These are phyloP conservation scores for Distichodus sexfasciatus DNA, from an alignment of 2,797 vertebrate species.

Conservation along the genomic window DNA sequence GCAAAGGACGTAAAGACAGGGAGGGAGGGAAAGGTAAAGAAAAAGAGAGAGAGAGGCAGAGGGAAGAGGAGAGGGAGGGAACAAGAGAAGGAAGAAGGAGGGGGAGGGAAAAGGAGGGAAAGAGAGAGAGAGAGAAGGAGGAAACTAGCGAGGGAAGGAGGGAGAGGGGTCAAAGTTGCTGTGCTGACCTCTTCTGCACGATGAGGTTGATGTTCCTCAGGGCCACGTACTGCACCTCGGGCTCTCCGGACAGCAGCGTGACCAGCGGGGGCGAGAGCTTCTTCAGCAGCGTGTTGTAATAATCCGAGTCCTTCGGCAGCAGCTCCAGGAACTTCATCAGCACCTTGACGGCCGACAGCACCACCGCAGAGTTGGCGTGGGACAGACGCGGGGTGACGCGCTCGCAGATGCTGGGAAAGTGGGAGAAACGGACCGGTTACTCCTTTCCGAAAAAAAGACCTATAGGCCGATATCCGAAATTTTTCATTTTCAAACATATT, in stretches of 20 bases:
- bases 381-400: slow-evolving; percentile 95
- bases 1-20: too few relatives aligned
- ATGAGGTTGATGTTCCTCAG: slow-evolving; percentile 98
- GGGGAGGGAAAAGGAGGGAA: too few relatives aligned
- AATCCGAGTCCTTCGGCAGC: slow-evolving; percentile 94
- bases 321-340: slow-evolving; percentile 98
- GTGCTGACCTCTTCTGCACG: slow-evolving; percentile 91
- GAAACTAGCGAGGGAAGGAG: too few relatives aligned
- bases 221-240: slow-evolving; percentile 97
- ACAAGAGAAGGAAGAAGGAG: too few relatives aligned
- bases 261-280: slow-evolving; percentile 95
- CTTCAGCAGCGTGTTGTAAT: slow-evolving; percentile 96
- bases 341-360: slow-evolving; percentile 96
- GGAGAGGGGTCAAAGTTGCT: background rate
- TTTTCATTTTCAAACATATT: too few relatives aligned
- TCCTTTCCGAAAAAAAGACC: background rate
- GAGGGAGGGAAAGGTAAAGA: too few relatives aligned
- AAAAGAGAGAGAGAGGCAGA: background rate
- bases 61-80: background rate
- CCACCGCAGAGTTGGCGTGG: slow-evolving; percentile 96
- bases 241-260: slow-evolving; percentile 94
- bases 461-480: background rate
- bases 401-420: slow-evolving; percentile 87
- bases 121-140: too few relatives aligned
- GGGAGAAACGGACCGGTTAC: background rate